Conservation (phyloP, 1,140 invertebrate genomes). For the Macrocentrus cingulum region DNA sequence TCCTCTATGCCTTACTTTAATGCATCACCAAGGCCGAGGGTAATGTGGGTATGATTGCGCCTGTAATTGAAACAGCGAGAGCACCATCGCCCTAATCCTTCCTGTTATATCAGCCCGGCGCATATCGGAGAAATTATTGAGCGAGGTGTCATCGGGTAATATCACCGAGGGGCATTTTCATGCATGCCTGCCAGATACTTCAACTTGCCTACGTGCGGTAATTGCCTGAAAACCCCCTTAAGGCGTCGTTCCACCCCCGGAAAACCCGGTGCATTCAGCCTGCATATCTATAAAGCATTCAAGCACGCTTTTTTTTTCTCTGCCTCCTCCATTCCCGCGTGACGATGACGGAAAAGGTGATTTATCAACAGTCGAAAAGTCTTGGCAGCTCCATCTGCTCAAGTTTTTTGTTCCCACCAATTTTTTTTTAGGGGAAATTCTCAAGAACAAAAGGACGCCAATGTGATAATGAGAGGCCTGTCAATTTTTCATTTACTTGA, state of each 20-base stretch:
- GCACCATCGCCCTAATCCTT: constrained; percentile 18
- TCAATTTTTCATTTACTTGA: too few species aligned
- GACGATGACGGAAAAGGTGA: constrained; percentile 10
- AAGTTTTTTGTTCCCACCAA: not conserved
- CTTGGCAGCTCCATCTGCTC: constrained; percentile 7
- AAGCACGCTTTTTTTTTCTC: too few species aligned
- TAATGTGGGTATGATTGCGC: constrained; percentile 34
- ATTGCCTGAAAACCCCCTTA: too few species aligned
- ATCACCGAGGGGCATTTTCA: not conserved
- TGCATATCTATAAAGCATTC: too few species aligned
- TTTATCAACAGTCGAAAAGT: not conserved
- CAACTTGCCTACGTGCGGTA: too few species aligned
- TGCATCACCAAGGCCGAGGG: not conserved
- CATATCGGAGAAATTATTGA: constrained; percentile 33
- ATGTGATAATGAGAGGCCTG: too few species aligned
- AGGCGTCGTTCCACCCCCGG: too few species aligned
- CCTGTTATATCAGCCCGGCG: constrained; percentile 26
- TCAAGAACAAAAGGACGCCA: not conserved
- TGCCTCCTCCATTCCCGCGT: not conserved
- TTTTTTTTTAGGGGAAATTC: not conserved
- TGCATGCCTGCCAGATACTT: too few species aligned
- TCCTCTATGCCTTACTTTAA: not conserved
- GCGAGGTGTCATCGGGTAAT: constrained; percentile 15
- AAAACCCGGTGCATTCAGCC: too few species aligned
- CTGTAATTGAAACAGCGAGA: constrained; percentile 43